Conservation (phyloP, 2,888 invertebrate species). For the Phlogophora meticulosa region DNA sequence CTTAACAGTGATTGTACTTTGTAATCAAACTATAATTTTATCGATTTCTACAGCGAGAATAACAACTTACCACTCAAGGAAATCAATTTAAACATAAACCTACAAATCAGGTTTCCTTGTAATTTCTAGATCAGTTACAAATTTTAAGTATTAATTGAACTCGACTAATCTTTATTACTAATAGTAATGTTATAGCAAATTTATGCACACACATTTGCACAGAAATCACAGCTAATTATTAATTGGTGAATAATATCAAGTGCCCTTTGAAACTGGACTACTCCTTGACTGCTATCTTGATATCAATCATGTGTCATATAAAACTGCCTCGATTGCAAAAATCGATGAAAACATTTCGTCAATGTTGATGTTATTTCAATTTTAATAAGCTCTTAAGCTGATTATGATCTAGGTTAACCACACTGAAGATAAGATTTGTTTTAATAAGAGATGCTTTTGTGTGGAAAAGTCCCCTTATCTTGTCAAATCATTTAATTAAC, state of each 20-base stretch:
- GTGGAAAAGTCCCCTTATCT: background rate
- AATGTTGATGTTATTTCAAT: constrained; percentile 4
- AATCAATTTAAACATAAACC: constrained; percentile 2
- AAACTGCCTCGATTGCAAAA: constrained; percentile 26
- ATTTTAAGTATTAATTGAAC: constrained; percentile 29
- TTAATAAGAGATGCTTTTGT: background rate
- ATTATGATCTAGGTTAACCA: constrained; percentile 41
- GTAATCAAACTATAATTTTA: constrained; percentile 9
- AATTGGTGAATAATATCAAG: constrained; percentile 51
- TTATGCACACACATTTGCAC: constrained; percentile 46
- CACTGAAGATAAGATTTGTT: constrained; percentile 16
- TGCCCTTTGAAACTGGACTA: constrained; percentile 42
- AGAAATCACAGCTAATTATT: constrained; percentile 27
- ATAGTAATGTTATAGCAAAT: constrained; percentile 36
- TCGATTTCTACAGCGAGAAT: background rate
- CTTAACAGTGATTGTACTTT: constrained; percentile 1
- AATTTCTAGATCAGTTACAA: constrained; percentile 20
- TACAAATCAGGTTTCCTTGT: constrained; percentile 13
- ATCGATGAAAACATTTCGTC: background rate
- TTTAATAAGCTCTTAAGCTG: background rate
- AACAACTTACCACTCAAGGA: background rate
- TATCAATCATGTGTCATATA: constrained; percentile 34
- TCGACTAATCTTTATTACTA: constrained; percentile 41
- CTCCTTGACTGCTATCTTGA: constrained; percentile 3
- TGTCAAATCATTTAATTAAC: background rate